phyloP scores from a whole-genome alignment of 2,797 vertebrate species.

The Pseudochromis fuscus region DNA sequence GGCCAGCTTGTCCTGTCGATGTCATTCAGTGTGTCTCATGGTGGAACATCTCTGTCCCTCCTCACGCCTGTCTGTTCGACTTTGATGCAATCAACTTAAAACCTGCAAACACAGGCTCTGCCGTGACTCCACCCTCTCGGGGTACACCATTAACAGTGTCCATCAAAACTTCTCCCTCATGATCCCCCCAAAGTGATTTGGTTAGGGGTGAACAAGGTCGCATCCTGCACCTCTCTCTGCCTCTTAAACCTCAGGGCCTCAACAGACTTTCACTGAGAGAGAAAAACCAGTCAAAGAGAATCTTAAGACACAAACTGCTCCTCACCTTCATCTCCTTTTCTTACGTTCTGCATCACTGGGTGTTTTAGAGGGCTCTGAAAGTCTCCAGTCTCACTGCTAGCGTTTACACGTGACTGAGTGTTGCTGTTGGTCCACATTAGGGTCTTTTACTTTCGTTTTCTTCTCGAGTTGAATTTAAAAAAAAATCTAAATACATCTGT shows the following conservation, averaged over 20 bases:
- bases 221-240: conserved; percentile 70
- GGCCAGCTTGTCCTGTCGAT: conserved; percentile 35
- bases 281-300: conserved; percentile 50
- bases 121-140: conserved; percentile 15
- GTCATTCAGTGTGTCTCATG: conserved; percentile 32
- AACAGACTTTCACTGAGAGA: conserved; percentile 74
- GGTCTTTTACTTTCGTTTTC: conserved; percentile 34
- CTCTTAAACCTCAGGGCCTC: conserved; percentile 87
- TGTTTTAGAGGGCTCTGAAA: conserved; percentile 41
- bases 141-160: conserved; percentile 21
- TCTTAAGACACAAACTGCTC: conserved; percentile 51
- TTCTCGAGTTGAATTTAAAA: conserved; percentile 30
- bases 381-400: conserved; percentile 40
- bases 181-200: conserved; percentile 34
- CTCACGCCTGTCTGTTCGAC: conserved; percentile 38
- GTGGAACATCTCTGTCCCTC: conserved; percentile 41
- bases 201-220: conserved; percentile 33
- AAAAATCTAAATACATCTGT: conserved; percentile 25
- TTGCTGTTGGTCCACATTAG: conserved; percentile 40
- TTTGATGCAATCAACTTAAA: conserved; percentile 65
- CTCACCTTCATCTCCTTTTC: conserved; percentile 53
- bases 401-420: conserved; percentile 42
- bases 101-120: conserved; percentile 38
- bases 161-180: conserved; percentile 17
- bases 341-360: conserved; percentile 49